Base-by-base conservation (phyloP, 2,797 vertebrate genomes). In the Gallinago stenura region DNA sequence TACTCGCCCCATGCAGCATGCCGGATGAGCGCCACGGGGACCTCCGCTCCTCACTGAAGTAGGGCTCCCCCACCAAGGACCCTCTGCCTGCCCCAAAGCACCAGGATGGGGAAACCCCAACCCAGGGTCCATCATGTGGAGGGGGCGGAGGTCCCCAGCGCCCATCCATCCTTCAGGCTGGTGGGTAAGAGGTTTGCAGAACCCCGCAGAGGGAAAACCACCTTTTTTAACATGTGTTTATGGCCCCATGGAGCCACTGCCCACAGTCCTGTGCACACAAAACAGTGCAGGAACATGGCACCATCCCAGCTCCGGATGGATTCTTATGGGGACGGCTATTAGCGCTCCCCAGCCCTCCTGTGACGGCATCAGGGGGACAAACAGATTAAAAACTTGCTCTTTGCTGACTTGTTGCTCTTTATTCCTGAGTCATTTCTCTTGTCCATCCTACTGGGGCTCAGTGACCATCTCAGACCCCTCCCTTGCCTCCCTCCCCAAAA, bases 241-340 rank as follows among this genome's bases (percentile, higher is more conserved):
- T 1, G 7, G 39, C 37, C 16, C 26, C 4, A 2, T 0, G 2
- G 46, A 77, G 30, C 39, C 61, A 17, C 25, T 7, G 7, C 41
- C 54, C 15, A 1, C 6, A 0, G 20, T 31, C 46, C n/a, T 7
- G n/a, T 2, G 4, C 5, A 4, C 17, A 9, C 2, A 7, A 35
- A 20, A 46, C 1, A 15, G 35, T 16, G 30, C 46, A 21, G 75
- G 58, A 77, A 51, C 5, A 4, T 1, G 4, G 30, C 2, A 1
- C 48, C 12, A 1, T 19, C 39, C 20, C 39, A 19, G 25, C 26
- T 61, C 19, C 5, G 1, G 31, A 9, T 6, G 15, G 33, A 39
- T 48, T 48, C 57, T 80, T 39, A 37, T 12, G n/a, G 50, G 69
- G 9, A 22, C 0, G 12, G 21, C 12, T 31, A 14, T 21, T 10